Conservation (phyloP, 1,140 invertebrate species). For the Leptoteleia sp. region DNA sequence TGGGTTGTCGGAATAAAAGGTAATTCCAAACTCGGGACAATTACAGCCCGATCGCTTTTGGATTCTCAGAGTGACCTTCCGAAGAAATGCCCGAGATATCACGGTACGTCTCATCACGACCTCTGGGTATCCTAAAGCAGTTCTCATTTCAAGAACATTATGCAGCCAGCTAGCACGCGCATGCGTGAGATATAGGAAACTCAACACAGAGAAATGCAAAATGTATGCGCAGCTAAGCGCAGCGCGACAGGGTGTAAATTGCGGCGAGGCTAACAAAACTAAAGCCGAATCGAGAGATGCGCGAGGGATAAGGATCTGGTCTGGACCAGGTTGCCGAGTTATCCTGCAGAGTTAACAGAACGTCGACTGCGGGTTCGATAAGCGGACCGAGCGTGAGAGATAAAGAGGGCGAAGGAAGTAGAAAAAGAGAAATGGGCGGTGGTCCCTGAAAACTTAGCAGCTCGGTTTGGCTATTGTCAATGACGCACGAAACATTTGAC, state of each 20-base stretch:
- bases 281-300: constrained; percentile 57
- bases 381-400: constrained; percentile 15
- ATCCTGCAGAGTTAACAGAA: too few relatives aligned
- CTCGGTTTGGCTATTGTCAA: constrained; percentile 61
- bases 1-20: constrained; percentile 17
- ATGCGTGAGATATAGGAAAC: constrained; percentile 32
- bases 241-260: constrained; percentile 72
- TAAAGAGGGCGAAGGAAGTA: constrained; percentile 30
- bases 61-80: constrained; percentile 36
- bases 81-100: constrained; percentile 45
- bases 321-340: constrained; percentile 43
- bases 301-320: constrained; percentile 61
- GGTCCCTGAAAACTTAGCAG: constrained; percentile 63
- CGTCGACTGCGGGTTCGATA: constrained; percentile 24
- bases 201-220: constrained; percentile 35
- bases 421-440: constrained; percentile 71
- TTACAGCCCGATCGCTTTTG: constrained; percentile 37
- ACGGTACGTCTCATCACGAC: constrained; percentile 21
- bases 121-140: constrained; percentile 45
- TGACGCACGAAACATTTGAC: constrained; percentile 52
- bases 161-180: constrained; percentile 30
- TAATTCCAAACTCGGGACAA: constrained; percentile 40
- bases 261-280: constrained; percentile 66
- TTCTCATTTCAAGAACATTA: constrained; percentile 49
- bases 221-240: constrained; percentile 48